Evolutionary conservation across 2,113 vertebrate species (phyloP), one percentile per base, ranked within the genome.

Genomic region (Triplophysa siluroides): DNA sequence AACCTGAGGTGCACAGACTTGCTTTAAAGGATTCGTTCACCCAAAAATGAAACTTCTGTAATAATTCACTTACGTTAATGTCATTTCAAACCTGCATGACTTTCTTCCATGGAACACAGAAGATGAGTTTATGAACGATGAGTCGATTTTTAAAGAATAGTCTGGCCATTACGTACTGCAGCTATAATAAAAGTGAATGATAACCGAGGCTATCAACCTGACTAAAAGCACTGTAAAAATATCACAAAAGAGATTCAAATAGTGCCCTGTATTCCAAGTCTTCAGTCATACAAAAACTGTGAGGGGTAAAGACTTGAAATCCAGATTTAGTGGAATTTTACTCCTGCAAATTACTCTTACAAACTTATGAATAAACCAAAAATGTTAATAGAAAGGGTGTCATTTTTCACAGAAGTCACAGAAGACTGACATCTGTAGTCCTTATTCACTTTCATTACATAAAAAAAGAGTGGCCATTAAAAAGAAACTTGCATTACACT

Each of bases 1-100:
- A 86, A 78, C 84, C 83, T 74, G 82, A 85, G 83, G 80, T 62
- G 63, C 62, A 67, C 19, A 54, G 24, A 74, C 21, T 7, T 45
- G 33, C 65, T 45, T 29, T 80, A 77, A 70, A 71, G 11, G 69
- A 72, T 38, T n/a, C 33, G 69, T n/a, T n/a, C 6, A 38, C 1
- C 50, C 0, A 16, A 52, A 52, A 52, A 54, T 54, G 16, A 29
- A 33, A 33, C 26, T 54, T 38, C 24, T 56, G 26, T 33, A 0
- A 50, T 29, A 45, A 71, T 56, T 71, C 33, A 54, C 11, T 56
- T 56, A 54, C 11, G 11, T 21, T 47, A 9, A n/a, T 33, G 9
- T 54, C 24, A 1, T 33, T 71, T 18, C 10, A 54, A 52, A 38
- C 33, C 33, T 38, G 33, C 33, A 38, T 52, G 4, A 24, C 21